Evolutionary conservation across 2,797 vertebrate species (phyloP), one percentile per base, ranked within the genome.

Genomic region (Phalanger gymnotis): DNA sequence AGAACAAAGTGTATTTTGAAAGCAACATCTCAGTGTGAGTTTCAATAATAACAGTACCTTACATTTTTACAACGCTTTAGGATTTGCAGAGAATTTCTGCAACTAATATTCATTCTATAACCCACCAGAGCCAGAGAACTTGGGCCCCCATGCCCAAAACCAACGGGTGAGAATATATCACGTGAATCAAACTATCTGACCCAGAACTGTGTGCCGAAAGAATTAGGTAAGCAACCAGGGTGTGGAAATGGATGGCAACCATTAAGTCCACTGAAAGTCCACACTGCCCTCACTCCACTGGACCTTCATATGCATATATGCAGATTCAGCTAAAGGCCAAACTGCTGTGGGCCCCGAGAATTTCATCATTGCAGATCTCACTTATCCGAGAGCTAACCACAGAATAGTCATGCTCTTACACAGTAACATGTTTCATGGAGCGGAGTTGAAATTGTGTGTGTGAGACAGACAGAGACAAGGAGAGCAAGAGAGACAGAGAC

Each of bases 361-460:
- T 87, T 27, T 51, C 22, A 51, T 51, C 3, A 1, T 4, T 81
- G 22, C 73, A 25, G 22, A 47, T 93, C 90, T 96, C 92, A 92
- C 94, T 95, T 94, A 47, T 93, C 94, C n/a, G 91, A 94, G 58
- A 94, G 92, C 93, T 96, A 90, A 56, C 51, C 93, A 94, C 5
- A 27, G 73, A 51, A 87, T 4, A 81, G 92, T 90, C 90, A 92
- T 57, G 31, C 54, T 90, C 93, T 97, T 96, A 95, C 92, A 96
- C 90, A 97, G 95, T 95, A 96, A 95, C 92, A 93, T 92, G 30
- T 93, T 96, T 96, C 90, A 92, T 57, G 34, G 90, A 96, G 91
- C 95, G 92, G 92, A 87, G 58, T 96, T 97, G 96, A 96, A 97
- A 94, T 92, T 93, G 81, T 95, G 92, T 66, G 31, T 92, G 89